Evolutionary conservation across 2,888 invertebrate species (phyloP).

Genomic region (Caenorhabditis drosophilae): DNA sequence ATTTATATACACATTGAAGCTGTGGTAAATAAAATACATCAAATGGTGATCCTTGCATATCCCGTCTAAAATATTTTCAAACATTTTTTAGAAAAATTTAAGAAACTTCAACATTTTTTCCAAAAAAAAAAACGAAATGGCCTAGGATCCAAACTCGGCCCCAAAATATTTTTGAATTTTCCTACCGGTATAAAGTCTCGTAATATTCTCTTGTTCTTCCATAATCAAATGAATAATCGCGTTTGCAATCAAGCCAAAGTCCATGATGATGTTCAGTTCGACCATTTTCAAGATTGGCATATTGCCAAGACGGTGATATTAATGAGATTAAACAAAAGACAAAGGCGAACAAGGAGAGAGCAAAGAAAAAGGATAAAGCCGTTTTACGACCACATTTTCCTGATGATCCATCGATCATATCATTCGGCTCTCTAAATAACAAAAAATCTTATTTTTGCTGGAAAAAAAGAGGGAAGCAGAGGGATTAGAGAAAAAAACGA

Average conservation of each 20-base stretch:
- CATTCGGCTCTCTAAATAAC: constrained; percentile 21
- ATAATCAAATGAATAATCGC: constrained; percentile 67
- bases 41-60: constrained; percentile 65
- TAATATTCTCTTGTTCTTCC: constrained; percentile 66
- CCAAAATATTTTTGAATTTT: constrained; percentile 1
- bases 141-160: no score
- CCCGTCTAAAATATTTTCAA: constrained; percentile 59
- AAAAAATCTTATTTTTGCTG: constrained; percentile 1
- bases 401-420: constrained; percentile 44
- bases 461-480: not conserved
- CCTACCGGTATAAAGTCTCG: constrained; percentile 60
- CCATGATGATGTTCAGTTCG: constrained; percentile 68
- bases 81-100: no score
- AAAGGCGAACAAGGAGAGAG: constrained; percentile 59
- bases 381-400: constrained; percentile 45
- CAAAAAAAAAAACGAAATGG: no score
- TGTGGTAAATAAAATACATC: constrained; percentile 63
- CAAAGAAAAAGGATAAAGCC: constrained; percentile 56
- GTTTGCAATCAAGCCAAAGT: constrained; percentile 67
- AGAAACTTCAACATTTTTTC: constrained; percentile 5
- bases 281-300: constrained; percentile 66
- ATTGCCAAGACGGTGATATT: constrained; percentile 66
- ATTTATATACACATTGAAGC: constrained; percentile 67
- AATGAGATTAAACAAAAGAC: constrained; percentile 59
- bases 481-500: not conserved